Evolutionary conservation across 2,797 vertebrate species (phyloP).

Genomic region (Hemibagrus guttatus): DNA sequence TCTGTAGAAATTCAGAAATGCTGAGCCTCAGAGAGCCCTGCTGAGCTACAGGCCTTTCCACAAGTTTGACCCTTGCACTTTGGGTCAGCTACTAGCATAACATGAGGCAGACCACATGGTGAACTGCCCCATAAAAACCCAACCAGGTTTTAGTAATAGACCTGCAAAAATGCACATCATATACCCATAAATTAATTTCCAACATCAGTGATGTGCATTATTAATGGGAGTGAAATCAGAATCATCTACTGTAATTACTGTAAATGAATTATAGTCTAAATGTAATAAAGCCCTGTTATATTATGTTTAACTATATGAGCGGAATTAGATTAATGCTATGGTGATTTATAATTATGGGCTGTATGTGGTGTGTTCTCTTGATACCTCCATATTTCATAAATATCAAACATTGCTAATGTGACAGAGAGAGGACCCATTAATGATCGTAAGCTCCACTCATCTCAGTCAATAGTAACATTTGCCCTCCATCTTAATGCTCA

Average conservation of each 20-base stretch:
- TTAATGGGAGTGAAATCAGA: background rate
- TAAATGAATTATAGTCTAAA: background rate
- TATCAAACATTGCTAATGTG: background rate
- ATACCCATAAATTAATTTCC: background rate
- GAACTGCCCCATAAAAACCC: conserved; percentile 35
- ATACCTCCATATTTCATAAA: background rate
- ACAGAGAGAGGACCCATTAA: conserved; percentile 20
- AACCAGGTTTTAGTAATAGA: conserved; percentile 31
- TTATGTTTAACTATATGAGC: background rate
- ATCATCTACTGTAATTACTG: background rate
- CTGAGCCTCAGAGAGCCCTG: conserved; percentile 45
- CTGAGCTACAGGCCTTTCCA: conserved; percentile 54
- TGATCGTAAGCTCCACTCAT: conserved; percentile 16
- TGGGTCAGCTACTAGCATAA: conserved; percentile 54
- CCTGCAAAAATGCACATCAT: conserved; percentile 14
- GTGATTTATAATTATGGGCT: background rate
- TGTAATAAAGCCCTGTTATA: background rate
- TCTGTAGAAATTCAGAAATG: conserved; percentile 30
- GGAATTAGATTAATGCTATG: background rate
- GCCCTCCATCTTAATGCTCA: conserved; percentile 37
- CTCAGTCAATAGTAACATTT: conserved; percentile 35
- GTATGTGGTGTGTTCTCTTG: background rate
- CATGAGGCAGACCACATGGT: conserved; percentile 59
- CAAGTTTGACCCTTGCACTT: conserved; percentile 53
- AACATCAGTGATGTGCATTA: background rate